Conservation (phyloP, 2,888 invertebrate species). For the Agonopterix alstromeriana region DNA sequence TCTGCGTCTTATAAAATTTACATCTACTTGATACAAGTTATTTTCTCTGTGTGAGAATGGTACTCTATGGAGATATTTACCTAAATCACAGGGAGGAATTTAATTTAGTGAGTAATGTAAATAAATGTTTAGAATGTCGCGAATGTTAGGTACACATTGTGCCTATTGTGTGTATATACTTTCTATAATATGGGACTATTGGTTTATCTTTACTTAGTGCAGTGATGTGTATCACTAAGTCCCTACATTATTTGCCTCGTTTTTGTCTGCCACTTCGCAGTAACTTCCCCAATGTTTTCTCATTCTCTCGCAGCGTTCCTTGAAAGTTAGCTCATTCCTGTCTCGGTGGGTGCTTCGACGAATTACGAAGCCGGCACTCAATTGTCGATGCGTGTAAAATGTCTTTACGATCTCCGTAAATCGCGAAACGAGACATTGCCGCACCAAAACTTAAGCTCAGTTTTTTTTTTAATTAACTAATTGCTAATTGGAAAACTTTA, state of each 20-base stretch:
- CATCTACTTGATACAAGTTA: too few relatives aligned
- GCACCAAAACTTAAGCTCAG: constrained; percentile 10
- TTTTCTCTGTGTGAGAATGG: too few relatives aligned
- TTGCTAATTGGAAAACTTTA: constrained; percentile 65
- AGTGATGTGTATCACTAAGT: constrained; percentile 54
- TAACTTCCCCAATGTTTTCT: constrained; percentile 67
- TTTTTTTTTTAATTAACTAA: constrained; percentile 56
- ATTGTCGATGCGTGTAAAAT: constrained; percentile 68
- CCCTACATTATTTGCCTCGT: constrained; percentile 42
- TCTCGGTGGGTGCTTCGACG: constrained; percentile 53
- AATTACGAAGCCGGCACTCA: constrained; percentile 62
- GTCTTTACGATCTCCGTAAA: constrained; percentile 57
- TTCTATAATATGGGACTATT: too few relatives aligned
- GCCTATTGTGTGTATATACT: too few relatives aligned
- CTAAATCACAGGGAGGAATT: too few relatives aligned
- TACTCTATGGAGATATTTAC: too few relatives aligned
- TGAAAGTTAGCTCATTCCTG: constrained; percentile 64
- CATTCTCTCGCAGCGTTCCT: constrained; percentile 56
- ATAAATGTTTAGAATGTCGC: too few relatives aligned
- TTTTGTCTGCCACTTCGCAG: constrained; percentile 61
- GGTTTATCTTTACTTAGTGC: constrained; percentile 28
- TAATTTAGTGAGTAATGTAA: too few relatives aligned
- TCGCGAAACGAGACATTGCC: constrained; percentile 23
- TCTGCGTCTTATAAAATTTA: too few relatives aligned
- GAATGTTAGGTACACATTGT: too few relatives aligned